Evolutionary conservation across 2,113 vertebrate genomes (phyloP), one percentile per base, ranked within the genome.

Genomic region (Tyto alba): DNA sequence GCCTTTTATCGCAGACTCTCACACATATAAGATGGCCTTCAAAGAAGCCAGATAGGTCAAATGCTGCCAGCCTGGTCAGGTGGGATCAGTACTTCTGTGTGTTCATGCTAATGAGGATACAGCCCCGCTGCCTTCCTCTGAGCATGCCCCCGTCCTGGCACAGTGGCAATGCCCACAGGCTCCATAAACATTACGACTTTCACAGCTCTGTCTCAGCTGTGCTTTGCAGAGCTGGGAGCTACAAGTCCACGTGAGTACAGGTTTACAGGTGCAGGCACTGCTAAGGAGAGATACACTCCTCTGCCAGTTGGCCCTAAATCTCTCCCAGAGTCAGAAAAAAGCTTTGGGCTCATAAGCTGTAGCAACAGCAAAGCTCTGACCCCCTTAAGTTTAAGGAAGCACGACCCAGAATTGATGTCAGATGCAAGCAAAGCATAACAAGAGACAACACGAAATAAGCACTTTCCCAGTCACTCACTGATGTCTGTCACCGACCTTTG

Each of bases 21-120:
- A 22, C 22, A 25, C 11, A 2, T 6, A 6, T 1, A 63, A 45
- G 41, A 50, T 26, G 25, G 4, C 30, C n/a, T 60, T 60, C 52
- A 59, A 36, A 79, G 62, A 21, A 22, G 62, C 8, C 74, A 56
- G 32, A 10, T 15, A 34, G n/a, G 60, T 30, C 60, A 34, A 72
- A 47, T 5, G 17, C 17, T 73, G 52, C 45, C 67, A 43, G 41
- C 27, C 41, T 43, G 19, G 5, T 22, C 25, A 57, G 55, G 34
- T 63, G 29, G 29, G 40, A 75, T 63, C 55, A 40, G 23, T 7
- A 23, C 43, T 55, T 74, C 41, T 22, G 38, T n/a, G 66, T 48
- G 40, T 30, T 47, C 36, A 50, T 0, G 0, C 20, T 26, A 17
- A 52, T 2, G 17, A 78, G n/a, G 23, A 62, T 20, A 50, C 0